Base-by-base conservation (phyloP, 2,797 vertebrate genomes). In the Gouania willdenowi region DNA sequence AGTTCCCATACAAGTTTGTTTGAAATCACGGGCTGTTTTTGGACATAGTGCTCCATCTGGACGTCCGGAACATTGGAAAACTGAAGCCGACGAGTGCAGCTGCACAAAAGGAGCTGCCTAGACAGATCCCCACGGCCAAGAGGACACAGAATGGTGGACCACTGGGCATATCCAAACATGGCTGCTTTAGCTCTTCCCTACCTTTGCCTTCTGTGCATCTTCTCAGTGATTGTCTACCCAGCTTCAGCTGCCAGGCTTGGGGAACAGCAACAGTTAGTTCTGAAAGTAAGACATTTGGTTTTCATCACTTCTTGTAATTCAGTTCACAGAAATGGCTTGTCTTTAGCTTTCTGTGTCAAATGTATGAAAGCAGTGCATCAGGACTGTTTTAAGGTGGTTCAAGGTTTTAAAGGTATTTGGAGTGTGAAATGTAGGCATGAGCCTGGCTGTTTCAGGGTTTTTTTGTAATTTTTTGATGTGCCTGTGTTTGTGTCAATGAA, bases 41-140 rank as follows among this genome's bases (percentile, higher is more conserved):
- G 38, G 70, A 70, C 44, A 6, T 52, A 43, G 51, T 8, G 53
- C 72, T 66, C 83, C 87, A 87, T 89, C 89, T 90, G 90, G 87
- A 89, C 54, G 61, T 69, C 47, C 52, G 53, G 68, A 72, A 71
- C 48, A 45, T 56, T 61, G 72, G 79, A 70, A 66, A 77, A 82
- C 57, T 48, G 38, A 75, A 75, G 66, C 78, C 58, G 59, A 54
- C 67, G 34, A 65, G 42, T 44, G 56, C 35, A 69, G 65, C 28
- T 51, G 30, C 68, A 39, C 80, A 54, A 63, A 70, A 39, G 59
- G 77, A 70, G 71, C 56, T 52, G 57, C 68, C 60, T 72, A 75
- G 73, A 75, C 64, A 66, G 74, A 51, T 64, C 45, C 58, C 71
- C 60, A 76, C 54, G 37, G 68, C 60, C 37, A 63, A 66, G 46